Evolutionary conservation across 2,888 invertebrate genomes (phyloP), one percentile per base, ranked within the genome.

Genomic region (Drosophila picticornis): DNA sequence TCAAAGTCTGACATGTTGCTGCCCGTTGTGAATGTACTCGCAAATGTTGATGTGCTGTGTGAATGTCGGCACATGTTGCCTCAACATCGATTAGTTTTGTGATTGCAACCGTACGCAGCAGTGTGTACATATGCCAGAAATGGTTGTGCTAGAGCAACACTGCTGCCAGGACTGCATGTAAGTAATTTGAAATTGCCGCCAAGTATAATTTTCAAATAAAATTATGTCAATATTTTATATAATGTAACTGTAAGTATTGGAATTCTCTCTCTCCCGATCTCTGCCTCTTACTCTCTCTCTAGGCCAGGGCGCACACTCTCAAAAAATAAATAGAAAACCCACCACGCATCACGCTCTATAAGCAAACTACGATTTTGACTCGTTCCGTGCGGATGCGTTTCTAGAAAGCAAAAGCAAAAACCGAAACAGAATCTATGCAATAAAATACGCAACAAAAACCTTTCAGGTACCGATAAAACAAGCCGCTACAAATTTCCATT

Each of bases 331-430:
- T 13, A 2, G 5, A 43, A 58, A 69, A 80, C 53, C 69, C 76
- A 80, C 84, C 78, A 80, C 84, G 89, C 89, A 84, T 46, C 16
- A 73, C 63, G 70, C 64, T 60, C 74, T 32, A 16, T 7, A 46
- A 7, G 13, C 3, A 56, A 34, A 59, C 67, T 70, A 81, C 75
- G 68, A 75, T 64, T 71, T 31, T 59, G 60, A 27, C 64, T 59
- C 84, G 84, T 89, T 89, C 87, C 89, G 63, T 48, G 72, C 76
- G 72, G 72, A n/a, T 72, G 81, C 69, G 50, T 69, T 32, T 22
- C 61, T 71, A 67, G 67, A 88, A 86, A 88, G 66, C 69, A 74
- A 81, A 25, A 88, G 75, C 77, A 77, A 83, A 16, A 46, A 16
- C 25, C 16, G 2, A 9, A 83, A 75, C 75, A 61, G 72, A 81